Evolutionary conservation across 2,888 invertebrate genomes (phyloP), one percentile per base, ranked within the genome.

Genomic region (Aphodius granarius): DNA sequence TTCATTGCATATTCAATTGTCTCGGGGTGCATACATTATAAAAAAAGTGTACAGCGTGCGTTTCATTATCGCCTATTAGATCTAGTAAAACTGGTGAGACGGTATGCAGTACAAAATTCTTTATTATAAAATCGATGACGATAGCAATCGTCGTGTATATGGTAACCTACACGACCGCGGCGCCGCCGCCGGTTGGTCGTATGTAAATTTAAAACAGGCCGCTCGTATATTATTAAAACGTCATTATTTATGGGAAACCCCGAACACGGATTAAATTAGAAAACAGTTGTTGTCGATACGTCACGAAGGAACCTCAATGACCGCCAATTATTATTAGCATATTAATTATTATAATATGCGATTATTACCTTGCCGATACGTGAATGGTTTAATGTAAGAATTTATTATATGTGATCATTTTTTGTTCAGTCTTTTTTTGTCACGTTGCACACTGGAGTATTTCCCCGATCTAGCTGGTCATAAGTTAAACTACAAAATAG

Each of bases 51-150:
- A n/a, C 6, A 15, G 17, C 6, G 6, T 65, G 6, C n/a, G 6
- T 19, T 65, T 18, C 19, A 65, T 19, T 19, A 65, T 19, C 65
- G 65, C 2, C 4, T 18, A 3, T 15, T 65, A 18, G 13, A 66
- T 66, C 20, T 13, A 5, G 66, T 66, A 66, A 43, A 43, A 43
- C 43, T 43, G 13, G 43, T 43, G 43, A 68, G 15, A 68, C 68
- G 68, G 22, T 68, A 21, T 68, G 20, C 21, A 21, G 19, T 16
- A 68, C 22, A 68, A 68, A 68, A 68, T 68, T 20, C 19, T 68
- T 68, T 68, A 68, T 68, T 68, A 68, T 68, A 68, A 68, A 68
- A 68, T 68, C 68, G 22, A 68, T 68, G 68, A 20, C 43, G 68
- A 68, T 68, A 21, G 68, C 43, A 13, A 43, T 43, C 43, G 43